phyloP scores from a whole-genome alignment of 2,888 invertebrate species.

The Agonopterix alstromeriana region DNA sequence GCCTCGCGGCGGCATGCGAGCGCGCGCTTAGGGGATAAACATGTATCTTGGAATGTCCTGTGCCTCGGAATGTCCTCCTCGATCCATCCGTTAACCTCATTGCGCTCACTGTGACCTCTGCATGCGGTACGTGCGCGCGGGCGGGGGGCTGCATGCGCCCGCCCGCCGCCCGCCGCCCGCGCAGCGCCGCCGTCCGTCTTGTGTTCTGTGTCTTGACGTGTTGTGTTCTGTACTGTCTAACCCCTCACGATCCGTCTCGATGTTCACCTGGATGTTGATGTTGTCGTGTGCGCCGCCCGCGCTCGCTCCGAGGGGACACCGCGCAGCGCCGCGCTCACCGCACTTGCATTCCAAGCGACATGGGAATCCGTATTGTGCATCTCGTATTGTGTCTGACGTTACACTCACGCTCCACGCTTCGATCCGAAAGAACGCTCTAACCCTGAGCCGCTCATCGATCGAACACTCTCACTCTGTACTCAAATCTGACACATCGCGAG shows the following conservation, averaged over 20 bases:
- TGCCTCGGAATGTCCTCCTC: constrained; percentile 79
- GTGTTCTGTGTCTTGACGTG: constrained; percentile 74
- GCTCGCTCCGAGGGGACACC: constrained; percentile 24
- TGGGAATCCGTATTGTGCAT: constrained; percentile 61
- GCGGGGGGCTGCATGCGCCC: constrained; percentile 63
- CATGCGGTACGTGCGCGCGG: constrained; percentile 63
- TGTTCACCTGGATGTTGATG: constrained; percentile 57
- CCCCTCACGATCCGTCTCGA: constrained; percentile 46
- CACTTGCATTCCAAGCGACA: constrained; percentile 78
- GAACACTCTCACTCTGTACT: constrained; percentile 16
- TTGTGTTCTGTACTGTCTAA: constrained; percentile 62
- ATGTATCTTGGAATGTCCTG: constrained; percentile 79
- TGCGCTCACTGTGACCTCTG: constrained; percentile 65
- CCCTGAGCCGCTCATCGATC: constrained; percentile 14
- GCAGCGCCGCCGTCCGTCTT: constrained; percentile 49
- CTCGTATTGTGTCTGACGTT: constrained; percentile 46
- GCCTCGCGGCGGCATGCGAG: constrained; percentile 39
- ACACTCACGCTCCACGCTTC: constrained; percentile 16
- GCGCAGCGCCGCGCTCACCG: constrained; percentile 38
- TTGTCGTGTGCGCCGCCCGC: constrained; percentile 29
- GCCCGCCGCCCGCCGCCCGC: constrained; percentile 34
- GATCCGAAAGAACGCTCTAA: constrained; percentile 20
- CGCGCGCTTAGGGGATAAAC: constrained; percentile 74
- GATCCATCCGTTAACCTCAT: constrained; percentile 62
- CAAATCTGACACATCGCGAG: constrained; percentile 39